phyloP scores from a whole-genome alignment of 2,888 invertebrate genomes.

The Agrotis puta region DNA sequence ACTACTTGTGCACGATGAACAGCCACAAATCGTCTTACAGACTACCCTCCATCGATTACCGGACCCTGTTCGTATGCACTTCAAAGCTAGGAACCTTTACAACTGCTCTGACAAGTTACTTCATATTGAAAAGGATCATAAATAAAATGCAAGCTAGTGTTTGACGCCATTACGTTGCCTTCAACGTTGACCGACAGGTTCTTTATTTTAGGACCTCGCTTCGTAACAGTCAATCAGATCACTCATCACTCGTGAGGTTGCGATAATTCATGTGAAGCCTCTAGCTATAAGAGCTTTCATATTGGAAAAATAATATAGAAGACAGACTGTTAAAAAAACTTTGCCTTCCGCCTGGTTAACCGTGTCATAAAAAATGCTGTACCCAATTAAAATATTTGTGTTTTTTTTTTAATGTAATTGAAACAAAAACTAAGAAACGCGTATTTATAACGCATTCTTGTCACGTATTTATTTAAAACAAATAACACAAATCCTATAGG shows the following conservation, averaged over 20 bases:
- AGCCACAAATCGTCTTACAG: background rate
- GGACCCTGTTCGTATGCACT: background rate
- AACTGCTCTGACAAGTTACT: constrained; percentile 14
- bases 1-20: background rate
- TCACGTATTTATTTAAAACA: too few species aligned
- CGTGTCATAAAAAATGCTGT: too few species aligned
- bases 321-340: background rate
- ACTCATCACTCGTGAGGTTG: constrained; percentile 37
- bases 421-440: too few species aligned
- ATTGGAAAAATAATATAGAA: background rate
- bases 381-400: too few species aligned
- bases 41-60: background rate
- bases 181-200: constrained; percentile 55
- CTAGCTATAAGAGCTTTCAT: background rate
- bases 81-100: constrained; percentile 11
- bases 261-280: constrained; percentile 4
- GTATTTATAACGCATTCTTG: too few species aligned
- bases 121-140: constrained; percentile 37
- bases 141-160: constrained; percentile 29
- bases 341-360: too few species aligned
- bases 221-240: constrained; percentile 22
- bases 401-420: too few species aligned
- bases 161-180: constrained; percentile 37
- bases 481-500: too few species aligned
- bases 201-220: constrained; percentile 45